A percentile compares a stretch with the other conserved stretches of the same genome.
Evolutionary conservation across 2,888 invertebrate genomes (phyloP).

Genomic region (Hirtodrosophila cameraria): DNA sequence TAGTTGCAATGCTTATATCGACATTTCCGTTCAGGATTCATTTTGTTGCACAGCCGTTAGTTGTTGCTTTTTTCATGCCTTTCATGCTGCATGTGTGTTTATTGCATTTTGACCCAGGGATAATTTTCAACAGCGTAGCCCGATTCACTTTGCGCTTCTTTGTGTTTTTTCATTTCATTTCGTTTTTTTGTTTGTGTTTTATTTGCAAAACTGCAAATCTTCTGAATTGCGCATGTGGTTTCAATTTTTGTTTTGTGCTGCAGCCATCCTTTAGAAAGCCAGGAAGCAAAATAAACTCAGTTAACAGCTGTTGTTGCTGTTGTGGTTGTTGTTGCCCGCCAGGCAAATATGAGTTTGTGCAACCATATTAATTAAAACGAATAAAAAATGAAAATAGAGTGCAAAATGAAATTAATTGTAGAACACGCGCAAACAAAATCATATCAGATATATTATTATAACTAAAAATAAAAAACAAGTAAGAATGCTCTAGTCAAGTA

Average conservation of each 20-base stretch:
- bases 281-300: constrained; percentile 24
- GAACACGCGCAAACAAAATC: neutral
- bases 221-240: constrained; percentile 12
- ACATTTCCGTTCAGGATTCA: constrained; percentile 79
- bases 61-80: constrained; percentile 46
- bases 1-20: constrained; percentile 72
- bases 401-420: constrained; percentile 20
- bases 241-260: constrained; percentile 23
- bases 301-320: constrained; percentile 18
- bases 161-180: constrained; percentile 15
- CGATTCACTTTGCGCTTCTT: constrained; percentile 53
- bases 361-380: constrained; percentile 21
- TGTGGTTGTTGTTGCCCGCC: neutral
- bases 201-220: constrained; percentile 30
- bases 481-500: no score
- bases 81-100: constrained; percentile 37
- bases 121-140: constrained; percentile 48
- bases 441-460: neutral
- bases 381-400: constrained; percentile 2
- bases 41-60: constrained; percentile 66
- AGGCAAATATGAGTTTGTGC: constrained; percentile 1
- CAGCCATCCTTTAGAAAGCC: constrained; percentile 5
- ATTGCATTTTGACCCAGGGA: constrained; percentile 66
- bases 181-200: constrained; percentile 27
- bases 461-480: neutral